A percentile compares a stretch with the other conserved stretches of the same genome.
phyloP scores from a whole-genome alignment of 2,797 vertebrate genomes.

The Lacerta bilineata region DNA sequence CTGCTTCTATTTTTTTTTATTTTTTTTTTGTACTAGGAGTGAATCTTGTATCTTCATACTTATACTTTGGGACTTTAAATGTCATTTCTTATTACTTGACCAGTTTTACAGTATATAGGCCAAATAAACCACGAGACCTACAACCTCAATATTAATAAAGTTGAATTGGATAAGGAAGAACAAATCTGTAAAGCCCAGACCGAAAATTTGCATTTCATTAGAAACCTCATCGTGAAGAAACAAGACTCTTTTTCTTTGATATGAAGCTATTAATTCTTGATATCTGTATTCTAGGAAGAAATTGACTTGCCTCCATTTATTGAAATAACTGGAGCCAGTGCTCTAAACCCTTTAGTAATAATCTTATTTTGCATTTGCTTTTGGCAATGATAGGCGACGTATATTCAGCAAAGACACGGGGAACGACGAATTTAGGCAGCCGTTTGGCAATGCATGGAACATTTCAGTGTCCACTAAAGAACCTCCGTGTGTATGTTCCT shows the following conservation, averaged over 20 bases:
- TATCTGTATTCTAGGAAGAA: constrained; percentile 11
- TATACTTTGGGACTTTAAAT: constrained; percentile 28
- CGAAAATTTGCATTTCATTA: constrained; percentile 46
- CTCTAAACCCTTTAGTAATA: constrained; percentile 31
- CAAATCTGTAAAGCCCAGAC: constrained; percentile 37
- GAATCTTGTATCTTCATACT: not conserved
- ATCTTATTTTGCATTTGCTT: not conserved
- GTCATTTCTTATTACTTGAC: constrained; percentile 56
- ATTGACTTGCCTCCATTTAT: constrained; percentile 25
- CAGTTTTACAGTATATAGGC: constrained; percentile 49
- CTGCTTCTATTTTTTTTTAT: no score
- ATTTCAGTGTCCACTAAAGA: not conserved
- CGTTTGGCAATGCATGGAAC: not conserved
- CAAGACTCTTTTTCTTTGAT: constrained; percentile 29
- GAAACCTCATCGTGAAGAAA: constrained; percentile 18
- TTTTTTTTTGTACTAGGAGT: no score
- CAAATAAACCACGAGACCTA: constrained; percentile 52
- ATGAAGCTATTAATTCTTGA: constrained; percentile 38
- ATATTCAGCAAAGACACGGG: not conserved
- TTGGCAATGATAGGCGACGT: not conserved
- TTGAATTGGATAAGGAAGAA: constrained; percentile 50
- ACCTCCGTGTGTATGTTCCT: not conserved
- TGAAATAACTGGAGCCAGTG: constrained; percentile 33
- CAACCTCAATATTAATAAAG: constrained; percentile 59
- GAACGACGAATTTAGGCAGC: not conserved